These are phyloP conservation scores for Lithobates sylvaticus DNA, from an alignment of 2,797 vertebrate genomes.

Conservation along the genomic window DNA sequence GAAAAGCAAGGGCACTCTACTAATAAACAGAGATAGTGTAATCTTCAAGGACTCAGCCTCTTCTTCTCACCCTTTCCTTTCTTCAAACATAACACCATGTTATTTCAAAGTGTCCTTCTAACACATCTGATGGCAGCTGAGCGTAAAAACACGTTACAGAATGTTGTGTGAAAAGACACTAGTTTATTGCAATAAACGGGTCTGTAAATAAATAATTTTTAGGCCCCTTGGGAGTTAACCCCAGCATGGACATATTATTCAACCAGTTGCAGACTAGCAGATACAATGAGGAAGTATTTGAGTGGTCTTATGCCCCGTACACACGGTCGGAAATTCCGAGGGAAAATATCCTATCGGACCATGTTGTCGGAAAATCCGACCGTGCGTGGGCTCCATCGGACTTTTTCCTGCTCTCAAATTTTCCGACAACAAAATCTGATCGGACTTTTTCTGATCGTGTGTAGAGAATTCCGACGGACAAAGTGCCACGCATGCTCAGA, in stretches of 20 bases:
- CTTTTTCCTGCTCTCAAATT: too few species aligned
- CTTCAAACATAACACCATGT: background rate
- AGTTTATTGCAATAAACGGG: background rate
- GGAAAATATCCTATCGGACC: too few species aligned
- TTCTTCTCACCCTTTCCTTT: background rate
- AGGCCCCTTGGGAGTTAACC: background rate
- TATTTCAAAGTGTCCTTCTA: background rate
- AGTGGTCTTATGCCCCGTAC: too few species aligned
- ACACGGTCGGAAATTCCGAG: too few species aligned
- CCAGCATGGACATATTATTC: background rate
- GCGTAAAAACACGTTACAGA: background rate
- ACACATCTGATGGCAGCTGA: background rate
- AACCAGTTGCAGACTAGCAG: too few species aligned
- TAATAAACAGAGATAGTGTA: constrained; percentile 12
- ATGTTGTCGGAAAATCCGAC: too few species aligned
- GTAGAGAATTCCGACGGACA: too few species aligned
- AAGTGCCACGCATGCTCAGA: too few species aligned
- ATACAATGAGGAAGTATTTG: too few species aligned
- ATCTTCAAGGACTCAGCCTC: constrained; percentile 27
- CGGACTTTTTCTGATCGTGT: too few species aligned
- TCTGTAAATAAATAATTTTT: background rate
- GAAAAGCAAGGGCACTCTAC: background rate
- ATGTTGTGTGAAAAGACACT: background rate
- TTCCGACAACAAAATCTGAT: too few species aligned
- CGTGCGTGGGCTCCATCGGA: too few species aligned